A percentile compares a stretch with the other conserved stretches of the same genome.
Conservation (phyloP, 2,113 vertebrate species). For the Hucho hucho region DNA sequence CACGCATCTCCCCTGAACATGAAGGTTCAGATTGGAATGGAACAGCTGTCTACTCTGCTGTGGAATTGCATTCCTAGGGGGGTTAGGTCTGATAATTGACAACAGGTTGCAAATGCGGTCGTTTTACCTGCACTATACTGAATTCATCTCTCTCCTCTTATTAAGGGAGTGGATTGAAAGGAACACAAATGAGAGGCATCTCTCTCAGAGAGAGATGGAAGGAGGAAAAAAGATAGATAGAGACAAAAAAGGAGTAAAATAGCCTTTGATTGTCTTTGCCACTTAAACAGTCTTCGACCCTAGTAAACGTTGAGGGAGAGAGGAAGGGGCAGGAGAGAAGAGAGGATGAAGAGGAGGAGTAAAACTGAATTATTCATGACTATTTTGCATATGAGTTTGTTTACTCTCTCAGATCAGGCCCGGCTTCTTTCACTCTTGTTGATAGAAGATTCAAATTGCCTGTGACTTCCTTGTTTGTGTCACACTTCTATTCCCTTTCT, state of each 20-base stretch:
- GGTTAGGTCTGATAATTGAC: conserved; percentile 45
- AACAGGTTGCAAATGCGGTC: conserved; percentile 41
- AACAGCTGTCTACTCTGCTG: too few relatives aligned
- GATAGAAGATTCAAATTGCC: not conserved
- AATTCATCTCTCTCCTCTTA: conserved; percentile 37
- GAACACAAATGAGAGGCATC: not conserved
- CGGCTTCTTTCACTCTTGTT: not conserved
- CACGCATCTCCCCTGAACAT: conserved; percentile 5
- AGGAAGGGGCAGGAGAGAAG: not conserved
- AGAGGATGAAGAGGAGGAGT: not conserved
- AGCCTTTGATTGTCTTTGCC: not conserved
- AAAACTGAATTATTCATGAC: conserved; percentile 1
- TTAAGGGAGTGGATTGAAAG: conserved; percentile 44
- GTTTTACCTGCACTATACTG: conserved; percentile 39
- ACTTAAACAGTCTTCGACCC: too few relatives aligned
- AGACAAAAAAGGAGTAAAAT: too few relatives aligned
- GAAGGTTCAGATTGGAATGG: conserved; percentile 6
- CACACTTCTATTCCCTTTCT: not conserved
- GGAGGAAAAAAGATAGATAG: too few relatives aligned
- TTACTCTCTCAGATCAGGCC: not conserved
- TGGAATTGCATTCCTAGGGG: not conserved
- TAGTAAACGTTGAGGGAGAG: not conserved
- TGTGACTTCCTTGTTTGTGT: not conserved
- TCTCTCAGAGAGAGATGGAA: too few relatives aligned
- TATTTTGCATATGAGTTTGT: not conserved